These are phyloP conservation scores for Cheilosia pagana DNA, from an alignment of 2,888 invertebrate genomes.

Conservation along the genomic window DNA sequence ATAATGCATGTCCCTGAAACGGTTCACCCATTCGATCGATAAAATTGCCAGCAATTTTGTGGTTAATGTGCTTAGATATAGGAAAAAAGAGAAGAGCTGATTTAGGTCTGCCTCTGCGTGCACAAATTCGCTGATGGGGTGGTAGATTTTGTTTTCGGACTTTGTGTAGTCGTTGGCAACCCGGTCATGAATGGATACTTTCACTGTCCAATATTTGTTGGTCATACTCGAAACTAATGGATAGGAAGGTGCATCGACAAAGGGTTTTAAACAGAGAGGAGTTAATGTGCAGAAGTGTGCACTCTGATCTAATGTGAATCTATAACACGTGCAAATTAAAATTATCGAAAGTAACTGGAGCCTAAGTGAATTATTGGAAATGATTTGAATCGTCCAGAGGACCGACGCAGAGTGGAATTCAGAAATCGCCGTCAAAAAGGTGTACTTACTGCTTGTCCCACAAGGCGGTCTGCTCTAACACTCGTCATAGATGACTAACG, in stretches of 20 bases:
- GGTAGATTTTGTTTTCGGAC: conserved; percentile 32
- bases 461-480: too few species aligned
- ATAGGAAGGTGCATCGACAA: background rate
- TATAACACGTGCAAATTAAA: too few species aligned
- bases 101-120: background rate
- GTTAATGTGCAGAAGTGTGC: too few species aligned
- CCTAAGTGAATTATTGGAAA: too few species aligned
- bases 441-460: too few species aligned
- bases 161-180: conserved; percentile 38
- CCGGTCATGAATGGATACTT: conserved; percentile 1
- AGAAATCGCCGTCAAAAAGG: too few species aligned
- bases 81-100: background rate
- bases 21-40: conserved; percentile 58
- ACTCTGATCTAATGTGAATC: too few species aligned
- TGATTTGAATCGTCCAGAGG: too few species aligned
- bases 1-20: conserved; percentile 67
- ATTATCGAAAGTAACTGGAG: too few species aligned
- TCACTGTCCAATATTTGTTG: background rate
- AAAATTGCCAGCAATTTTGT: conserved; percentile 54
- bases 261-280: too few species aligned
- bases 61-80: conserved; percentile 32
- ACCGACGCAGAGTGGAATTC: too few species aligned
- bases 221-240: background rate
- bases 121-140: background rate
- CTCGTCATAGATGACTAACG: too few species aligned